Conservation (phyloP, 2,113 vertebrate genomes). For the Oxyura jamaicensis region DNA sequence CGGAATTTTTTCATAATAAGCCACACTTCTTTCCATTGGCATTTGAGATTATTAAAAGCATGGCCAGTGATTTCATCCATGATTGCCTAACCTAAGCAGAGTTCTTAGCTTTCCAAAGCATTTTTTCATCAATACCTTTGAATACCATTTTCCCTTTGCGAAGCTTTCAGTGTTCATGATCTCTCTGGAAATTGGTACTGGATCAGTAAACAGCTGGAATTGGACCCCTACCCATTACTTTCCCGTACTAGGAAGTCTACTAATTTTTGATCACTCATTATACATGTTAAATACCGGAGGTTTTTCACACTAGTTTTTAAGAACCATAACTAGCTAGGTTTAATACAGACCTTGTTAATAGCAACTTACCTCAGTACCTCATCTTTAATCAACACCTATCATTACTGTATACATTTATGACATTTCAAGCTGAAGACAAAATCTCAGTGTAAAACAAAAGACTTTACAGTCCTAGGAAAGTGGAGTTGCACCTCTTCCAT, state of each 20-base stretch:
- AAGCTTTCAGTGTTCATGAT: background rate
- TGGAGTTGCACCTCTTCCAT: background rate
- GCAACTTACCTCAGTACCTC: background rate
- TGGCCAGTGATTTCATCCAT: background rate
- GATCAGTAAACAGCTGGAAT: background rate
- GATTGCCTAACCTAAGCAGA: background rate
- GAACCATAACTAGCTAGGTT: background rate
- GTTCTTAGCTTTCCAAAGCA: background rate
- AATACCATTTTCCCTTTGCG: background rate
- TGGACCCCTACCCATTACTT: background rate
- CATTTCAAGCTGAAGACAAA: background rate
- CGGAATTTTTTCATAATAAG: background rate
- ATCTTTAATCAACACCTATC: background rate
- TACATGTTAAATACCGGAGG: background rate
- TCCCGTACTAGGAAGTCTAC: background rate
- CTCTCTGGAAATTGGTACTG: background rate
- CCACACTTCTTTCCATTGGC: background rate
- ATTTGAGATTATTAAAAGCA: background rate
- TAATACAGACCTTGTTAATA: background rate
- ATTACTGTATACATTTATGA: background rate
- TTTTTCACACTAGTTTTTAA: background rate
- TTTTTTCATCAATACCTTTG: background rate
- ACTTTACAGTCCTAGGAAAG: background rate
- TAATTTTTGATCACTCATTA: background rate
- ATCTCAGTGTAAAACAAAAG: background rate